Conservation (phyloP, 2,797 vertebrate species). For the Buphagus erythrorhynchus region DNA sequence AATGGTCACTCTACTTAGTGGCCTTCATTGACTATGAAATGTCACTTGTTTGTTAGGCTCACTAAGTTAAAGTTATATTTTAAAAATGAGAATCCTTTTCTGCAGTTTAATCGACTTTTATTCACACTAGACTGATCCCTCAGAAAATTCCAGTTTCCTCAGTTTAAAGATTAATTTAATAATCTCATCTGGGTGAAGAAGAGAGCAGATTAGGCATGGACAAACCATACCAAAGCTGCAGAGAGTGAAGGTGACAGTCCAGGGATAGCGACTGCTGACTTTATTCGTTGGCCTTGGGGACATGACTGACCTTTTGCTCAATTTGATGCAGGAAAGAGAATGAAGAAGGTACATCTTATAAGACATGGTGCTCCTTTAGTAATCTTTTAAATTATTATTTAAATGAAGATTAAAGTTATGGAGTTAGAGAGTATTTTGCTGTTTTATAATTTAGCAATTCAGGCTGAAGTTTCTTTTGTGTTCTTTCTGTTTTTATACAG, state of each 20-base stretch:
- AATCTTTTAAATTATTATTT: neutral
- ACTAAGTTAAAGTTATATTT: neutral
- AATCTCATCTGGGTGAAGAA: neutral
- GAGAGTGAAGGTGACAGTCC: neutral
- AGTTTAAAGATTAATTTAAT: neutral
- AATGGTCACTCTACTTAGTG: neutral
- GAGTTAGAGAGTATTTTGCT: conserved; percentile 41
- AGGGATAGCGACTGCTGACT: neutral
- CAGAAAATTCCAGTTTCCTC: neutral
- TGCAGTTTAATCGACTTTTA: neutral
- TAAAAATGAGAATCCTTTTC: neutral
- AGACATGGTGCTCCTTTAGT: neutral
- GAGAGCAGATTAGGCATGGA: neutral
- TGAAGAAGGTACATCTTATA: neutral
- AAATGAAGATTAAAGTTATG: conserved; percentile 34
- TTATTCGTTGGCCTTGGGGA: neutral
- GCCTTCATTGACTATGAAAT: neutral
- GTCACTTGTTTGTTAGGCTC: neutral
- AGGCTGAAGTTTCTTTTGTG: conserved; percentile 70
- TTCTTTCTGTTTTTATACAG: conserved; percentile 67
- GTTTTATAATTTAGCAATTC: conserved; percentile 64
- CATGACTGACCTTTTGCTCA: neutral
- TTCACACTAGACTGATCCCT: neutral
- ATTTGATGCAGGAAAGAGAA: conserved; percentile 3
- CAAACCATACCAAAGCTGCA: neutral